Base-by-base conservation (phyloP, 2,888 invertebrate genomes). In the Lithophane semibrunnea region DNA sequence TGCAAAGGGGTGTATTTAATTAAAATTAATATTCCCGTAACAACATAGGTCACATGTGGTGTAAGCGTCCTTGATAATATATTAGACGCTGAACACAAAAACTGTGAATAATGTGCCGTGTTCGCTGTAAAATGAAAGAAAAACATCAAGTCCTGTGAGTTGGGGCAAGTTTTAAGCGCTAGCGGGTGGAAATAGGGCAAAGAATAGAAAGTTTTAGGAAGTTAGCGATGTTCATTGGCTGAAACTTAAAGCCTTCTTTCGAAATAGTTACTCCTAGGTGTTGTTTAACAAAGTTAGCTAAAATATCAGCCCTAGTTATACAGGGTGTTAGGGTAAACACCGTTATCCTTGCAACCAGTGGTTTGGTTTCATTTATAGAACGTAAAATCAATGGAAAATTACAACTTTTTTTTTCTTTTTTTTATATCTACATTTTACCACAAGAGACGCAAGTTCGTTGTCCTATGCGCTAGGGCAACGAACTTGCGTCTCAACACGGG, bases 61-160 rank as follows among this genome's bases (percentile, higher is more conserved):
- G 42, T 75, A 65, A 44, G 29, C 64, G 68, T 77, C 56, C 71
- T 67, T 64, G 54, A 54, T 83, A 61, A 82, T 83, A 83, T 77
- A 82, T 77, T 81, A 85, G 73, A 56, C 44, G 47, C 7, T 63
- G 67, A 69, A 72, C 67, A 78, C 56, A 86, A 83, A 82, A 83
- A 86, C 49, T 73, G 49, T 83, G 83, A 86, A 83, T 83, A 77
- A 83, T 74, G 83, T 65, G 56, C 29, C 58, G 52, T 74, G 86
- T 73, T 77, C 47, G 73, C 64, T 61, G 61, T 42, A 86, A 83
- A 83, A 83, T 83, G 86, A 71, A 86, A 86, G 86, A 78, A 83
- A 83, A 83, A 83, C 83, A 83, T 65, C n/a, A 72, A 69, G 65
- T 72, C 12, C 13, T 68, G 56, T 29, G n/a, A 69, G 4, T 63